These are phyloP conservation scores for Magallana gigas DNA, from an alignment of 1,140 invertebrate genomes.

Conservation along the genomic window DNA sequence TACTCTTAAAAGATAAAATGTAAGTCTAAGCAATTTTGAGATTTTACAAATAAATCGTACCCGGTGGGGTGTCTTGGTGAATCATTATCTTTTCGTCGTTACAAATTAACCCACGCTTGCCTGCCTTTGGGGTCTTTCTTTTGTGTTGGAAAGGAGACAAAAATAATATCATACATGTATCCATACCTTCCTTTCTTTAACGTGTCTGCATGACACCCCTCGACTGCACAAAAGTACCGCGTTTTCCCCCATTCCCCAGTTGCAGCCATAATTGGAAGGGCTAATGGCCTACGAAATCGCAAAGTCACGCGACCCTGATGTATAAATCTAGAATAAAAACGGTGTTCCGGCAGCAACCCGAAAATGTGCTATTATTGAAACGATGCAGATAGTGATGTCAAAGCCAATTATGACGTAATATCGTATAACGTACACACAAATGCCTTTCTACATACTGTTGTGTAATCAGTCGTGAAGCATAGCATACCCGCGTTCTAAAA, in stretches of 20 bases:
- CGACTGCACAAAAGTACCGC: constrained; percentile 45
- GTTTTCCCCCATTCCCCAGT: not conserved
- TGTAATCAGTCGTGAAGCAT: too few relatives aligned
- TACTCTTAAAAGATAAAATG: too few relatives aligned
- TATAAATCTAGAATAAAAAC: constrained; percentile 6
- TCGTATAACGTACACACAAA: too few relatives aligned
- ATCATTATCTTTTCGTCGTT: constrained; percentile 2
- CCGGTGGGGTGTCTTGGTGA: constrained; percentile 28
- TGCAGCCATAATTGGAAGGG: not conserved
- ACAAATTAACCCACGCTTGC: not conserved
- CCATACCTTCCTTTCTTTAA: constrained; percentile 44
- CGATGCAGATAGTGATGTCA: too few relatives aligned
- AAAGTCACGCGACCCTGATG: not conserved
- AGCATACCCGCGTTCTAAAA: too few relatives aligned
- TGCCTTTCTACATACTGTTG: too few relatives aligned
- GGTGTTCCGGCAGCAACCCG: not conserved
- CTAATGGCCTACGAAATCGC: not conserved
- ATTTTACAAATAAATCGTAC: not conserved
- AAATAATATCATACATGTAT: constrained; percentile 30
- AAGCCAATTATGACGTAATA: too few relatives aligned
- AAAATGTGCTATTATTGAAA: too few relatives aligned
- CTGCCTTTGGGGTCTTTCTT: constrained; percentile 26
- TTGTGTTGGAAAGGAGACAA: constrained; percentile 34
- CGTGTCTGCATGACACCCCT: constrained; percentile 40
- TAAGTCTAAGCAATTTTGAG: too few relatives aligned